Evolutionary conservation across 2,113 vertebrate species (phyloP).

Genomic region (Chaetorhynchus papuensis): DNA sequence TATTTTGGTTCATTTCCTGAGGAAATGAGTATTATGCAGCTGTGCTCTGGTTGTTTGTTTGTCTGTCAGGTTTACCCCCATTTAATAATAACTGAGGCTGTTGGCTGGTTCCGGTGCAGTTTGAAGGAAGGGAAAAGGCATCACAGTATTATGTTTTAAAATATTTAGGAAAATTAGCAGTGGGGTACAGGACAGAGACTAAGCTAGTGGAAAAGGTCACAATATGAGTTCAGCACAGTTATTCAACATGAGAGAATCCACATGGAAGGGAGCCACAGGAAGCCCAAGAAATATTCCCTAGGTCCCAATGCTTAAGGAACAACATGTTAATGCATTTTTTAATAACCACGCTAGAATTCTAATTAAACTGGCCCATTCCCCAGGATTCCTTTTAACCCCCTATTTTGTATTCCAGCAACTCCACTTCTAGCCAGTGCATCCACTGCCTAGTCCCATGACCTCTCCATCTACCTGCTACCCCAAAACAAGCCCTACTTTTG

Average conservation of each 20-base stretch:
- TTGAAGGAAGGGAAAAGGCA: neutral
- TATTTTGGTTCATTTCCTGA: conserved; percentile 54
- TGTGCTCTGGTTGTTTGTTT: conserved; percentile 45
- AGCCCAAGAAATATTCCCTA: conserved; percentile 9
- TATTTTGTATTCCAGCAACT: neutral
- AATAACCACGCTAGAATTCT: neutral
- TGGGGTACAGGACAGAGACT: neutral
- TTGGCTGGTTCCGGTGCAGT: neutral
- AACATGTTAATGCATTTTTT: neutral
- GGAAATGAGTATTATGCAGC: conserved; percentile 53
- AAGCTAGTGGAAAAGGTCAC: neutral
- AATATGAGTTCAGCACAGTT: neutral
- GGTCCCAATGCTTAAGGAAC: neutral
- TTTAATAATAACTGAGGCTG: neutral
- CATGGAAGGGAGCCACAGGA: conserved; percentile 5
- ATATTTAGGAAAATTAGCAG: neutral
- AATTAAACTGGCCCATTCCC: neutral
- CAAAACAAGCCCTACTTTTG: neutral
- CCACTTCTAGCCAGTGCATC: neutral
- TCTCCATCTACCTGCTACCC: neutral
- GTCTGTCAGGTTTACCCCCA: neutral
- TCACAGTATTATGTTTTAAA: neutral
- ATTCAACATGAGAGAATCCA: neutral
- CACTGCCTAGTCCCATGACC: neutral
- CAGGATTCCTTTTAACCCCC: neutral